Base-by-base conservation (phyloP, 2,888 invertebrate species). In the Dilophus febrilis region DNA sequence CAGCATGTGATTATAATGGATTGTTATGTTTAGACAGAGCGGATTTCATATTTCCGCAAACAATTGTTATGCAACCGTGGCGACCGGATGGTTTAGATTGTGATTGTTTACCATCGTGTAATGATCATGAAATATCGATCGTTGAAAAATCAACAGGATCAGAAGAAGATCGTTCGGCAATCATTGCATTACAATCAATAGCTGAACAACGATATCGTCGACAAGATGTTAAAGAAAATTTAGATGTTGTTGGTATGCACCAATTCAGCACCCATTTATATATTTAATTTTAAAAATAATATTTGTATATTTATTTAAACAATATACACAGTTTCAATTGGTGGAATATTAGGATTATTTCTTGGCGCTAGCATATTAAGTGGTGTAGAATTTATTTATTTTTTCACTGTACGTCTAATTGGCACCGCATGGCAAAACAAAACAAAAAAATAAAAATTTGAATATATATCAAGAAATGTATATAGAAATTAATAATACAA, bases 21-120 rank as follows among this genome's bases (percentile, higher is more conserved):
- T 58, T 76, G 38, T 57, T 66, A 8, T 81, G 81, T 47, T 58
- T 80, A 12, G 73, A 73, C 49, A 48, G 62, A 1, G 56, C 71
- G 45, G 62, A 71, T 42, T 52, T 80, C 32, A 22, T 57, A 2
- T 43, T 40, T 17, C 50, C 51, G 12, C 44, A 44, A 35, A 45
- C 48, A 32, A 67, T 70, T 0, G 68, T 71, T 0, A 54, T 76
- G 46, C 74, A 73, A 50, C 71, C 75, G 0, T 53, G 56, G 13
- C 74, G 74, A 70, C 65, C 70, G 0, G 49, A 47, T 10, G 74
- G 75, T 0, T 56, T 77, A 11, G 57, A 61, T 10, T 81, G 81
- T 48, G 60, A 68, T 42, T 82, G 81, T 49, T 52, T 76, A 40
- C 77, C 79, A 0, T 77, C 78, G 13, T 82, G 81, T 51, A 70